Evolutionary conservation across 2,797 vertebrate genomes (phyloP), one percentile per base, ranked within the genome.

Genomic region (Zenarchopterus dispar): DNA sequence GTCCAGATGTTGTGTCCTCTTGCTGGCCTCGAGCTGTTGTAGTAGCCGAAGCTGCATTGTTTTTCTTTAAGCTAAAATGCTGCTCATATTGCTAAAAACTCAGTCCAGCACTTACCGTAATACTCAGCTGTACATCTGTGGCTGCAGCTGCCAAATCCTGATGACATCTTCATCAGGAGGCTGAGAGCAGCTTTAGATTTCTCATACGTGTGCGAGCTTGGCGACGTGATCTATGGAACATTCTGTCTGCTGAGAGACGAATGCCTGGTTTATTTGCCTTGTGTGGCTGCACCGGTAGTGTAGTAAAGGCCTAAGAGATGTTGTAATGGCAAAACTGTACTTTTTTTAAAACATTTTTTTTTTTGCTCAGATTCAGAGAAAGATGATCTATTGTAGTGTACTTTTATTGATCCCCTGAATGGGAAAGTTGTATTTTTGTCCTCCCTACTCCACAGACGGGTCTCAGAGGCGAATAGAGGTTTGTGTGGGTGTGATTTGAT

Each of bases 1-100:
- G 72, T 82, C 88, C 90, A 91, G 84, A 91, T 88, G 88, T 77
- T 75, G 74, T 75, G 85, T 90, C 84, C 89, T 84, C 66, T 89
- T 85, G 86, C 80, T 73, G 87, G 78, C 81, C 81, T 33, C 21
- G 8, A 36, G 54, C 65, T 62, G 73, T 66, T 66, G 63, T 70
- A 69, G 60, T 62, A 53, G 71, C 58, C 73, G 48, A n/a, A 64
- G 62, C 74, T 66, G 51, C 9, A 21, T 73, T 62, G 51, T 22
- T 53, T 73, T 80, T 67, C 60, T 75, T 77, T 53, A 64, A 81
- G 41, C 50, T 63, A 58, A 67, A 81, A 48, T 18, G 1, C 68
- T 59, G 68, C 80, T 87, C 82, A 76, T 77, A 78, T 73, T 77
- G 62, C 49, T 54, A 65, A 61, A 80, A 21, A 23, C 9, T 39